Percentiles rank a stretch among this genome's conserved stretches.
phyloP scores from a whole-genome alignment of 2,797 vertebrate species.

The Neomorphus geoffroyi region DNA sequence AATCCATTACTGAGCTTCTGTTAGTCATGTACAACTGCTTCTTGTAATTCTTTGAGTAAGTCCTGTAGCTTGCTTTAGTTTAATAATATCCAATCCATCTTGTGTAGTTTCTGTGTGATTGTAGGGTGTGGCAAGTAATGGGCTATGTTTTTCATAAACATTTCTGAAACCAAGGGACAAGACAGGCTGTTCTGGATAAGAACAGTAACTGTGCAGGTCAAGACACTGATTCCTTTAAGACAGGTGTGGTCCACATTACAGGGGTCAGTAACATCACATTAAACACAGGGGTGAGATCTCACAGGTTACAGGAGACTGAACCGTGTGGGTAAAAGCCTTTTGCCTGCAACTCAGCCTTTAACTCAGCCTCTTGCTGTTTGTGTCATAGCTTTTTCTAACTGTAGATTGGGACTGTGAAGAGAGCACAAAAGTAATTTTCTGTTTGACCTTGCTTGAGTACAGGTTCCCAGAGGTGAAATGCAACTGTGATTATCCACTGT shows the following conservation, averaged over 20 bases:
- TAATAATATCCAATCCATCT: not conserved
- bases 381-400: not conserved
- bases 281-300: not conserved
- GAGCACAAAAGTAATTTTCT: conserved; percentile 22
- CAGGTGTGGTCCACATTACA: not conserved
- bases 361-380: not conserved
- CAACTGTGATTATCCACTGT: not conserved
- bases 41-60: not conserved
- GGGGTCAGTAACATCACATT: not conserved
- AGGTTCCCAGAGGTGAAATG: not conserved
- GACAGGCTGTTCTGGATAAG: not conserved
- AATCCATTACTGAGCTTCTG: not conserved
- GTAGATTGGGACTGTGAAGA: not conserved
- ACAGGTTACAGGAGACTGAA: not conserved
- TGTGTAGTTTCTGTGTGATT: not conserved
- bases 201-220: not conserved
- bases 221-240: not conserved
- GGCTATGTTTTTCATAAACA: not conserved
- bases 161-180: not conserved
- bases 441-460: not conserved
- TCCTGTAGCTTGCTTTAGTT: not conserved
- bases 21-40: not conserved
- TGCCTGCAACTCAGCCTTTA: not conserved
- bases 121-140: not conserved
- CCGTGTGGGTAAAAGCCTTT: not conserved